These are phyloP conservation scores for Platycercus adscitus DNA, from an alignment of 2,113 vertebrate species.

Conservation along the genomic window DNA sequence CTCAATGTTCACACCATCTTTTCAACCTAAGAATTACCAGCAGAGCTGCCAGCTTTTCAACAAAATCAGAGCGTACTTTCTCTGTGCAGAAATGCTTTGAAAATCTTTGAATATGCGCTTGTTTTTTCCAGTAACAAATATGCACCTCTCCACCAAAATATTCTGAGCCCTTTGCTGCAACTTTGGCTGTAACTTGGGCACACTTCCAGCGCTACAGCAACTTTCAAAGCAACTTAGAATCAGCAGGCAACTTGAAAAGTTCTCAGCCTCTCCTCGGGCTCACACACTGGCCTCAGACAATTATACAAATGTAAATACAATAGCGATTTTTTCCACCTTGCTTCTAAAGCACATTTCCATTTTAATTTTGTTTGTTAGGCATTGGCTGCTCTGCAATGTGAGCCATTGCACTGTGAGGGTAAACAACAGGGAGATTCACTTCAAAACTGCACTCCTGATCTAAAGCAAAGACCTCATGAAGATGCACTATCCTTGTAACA, in stretches of 20 bases:
- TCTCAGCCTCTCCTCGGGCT: background rate
- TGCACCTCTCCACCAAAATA: background rate
- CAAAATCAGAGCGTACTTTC: background rate
- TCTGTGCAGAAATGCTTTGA: background rate
- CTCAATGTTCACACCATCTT: background rate
- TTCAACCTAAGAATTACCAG: background rate
- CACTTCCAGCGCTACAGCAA: background rate
- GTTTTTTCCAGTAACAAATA: background rate
- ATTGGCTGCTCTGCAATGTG: background rate
- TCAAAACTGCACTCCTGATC: background rate
- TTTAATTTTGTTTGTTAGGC: background rate
- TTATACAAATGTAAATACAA: slow-evolving; percentile 17
- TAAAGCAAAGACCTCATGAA: background rate
- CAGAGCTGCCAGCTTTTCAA: slow-evolving; percentile 15
- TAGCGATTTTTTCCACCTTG: background rate
- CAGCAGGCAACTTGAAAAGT: background rate
- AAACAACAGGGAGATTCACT: background rate
- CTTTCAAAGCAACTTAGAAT: background rate
- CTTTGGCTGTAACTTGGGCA: background rate
- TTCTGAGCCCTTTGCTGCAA: background rate
- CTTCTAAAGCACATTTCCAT: background rate
- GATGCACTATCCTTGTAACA: background rate
- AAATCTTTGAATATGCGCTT: background rate
- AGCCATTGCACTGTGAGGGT: background rate
- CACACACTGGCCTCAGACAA: background rate